These are phyloP conservation scores for Eurypyga helias DNA, from an alignment of 2,113 vertebrate genomes.

Conservation along the genomic window DNA sequence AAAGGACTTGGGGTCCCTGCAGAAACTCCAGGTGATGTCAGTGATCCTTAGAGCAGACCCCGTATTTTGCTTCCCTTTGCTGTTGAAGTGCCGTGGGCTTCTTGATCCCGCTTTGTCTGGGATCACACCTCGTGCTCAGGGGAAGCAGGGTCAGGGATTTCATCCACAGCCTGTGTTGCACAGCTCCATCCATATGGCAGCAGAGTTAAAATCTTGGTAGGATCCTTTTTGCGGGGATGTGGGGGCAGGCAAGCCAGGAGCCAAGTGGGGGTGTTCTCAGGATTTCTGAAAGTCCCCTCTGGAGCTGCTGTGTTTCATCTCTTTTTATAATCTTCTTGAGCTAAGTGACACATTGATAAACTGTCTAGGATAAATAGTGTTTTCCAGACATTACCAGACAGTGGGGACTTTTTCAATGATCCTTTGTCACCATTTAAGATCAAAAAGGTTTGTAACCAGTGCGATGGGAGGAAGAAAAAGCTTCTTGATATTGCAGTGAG, in stretches of 20 bases:
- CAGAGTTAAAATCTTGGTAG: neutral
- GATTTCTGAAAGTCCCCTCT: neutral
- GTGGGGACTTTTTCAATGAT: conserved; percentile 15
- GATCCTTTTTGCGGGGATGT: neutral
- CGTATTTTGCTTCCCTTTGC: neutral
- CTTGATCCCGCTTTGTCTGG: neutral
- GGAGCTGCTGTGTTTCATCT: neutral
- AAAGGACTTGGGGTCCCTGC: fast-evolving
- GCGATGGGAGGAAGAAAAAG: conserved; percentile 17
- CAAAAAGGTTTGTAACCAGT: conserved; percentile 37
- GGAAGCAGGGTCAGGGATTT: neutral
- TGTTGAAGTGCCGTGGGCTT: neutral
- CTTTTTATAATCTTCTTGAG: conserved; percentile 17
- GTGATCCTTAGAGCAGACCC: neutral
- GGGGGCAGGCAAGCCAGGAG: neutral
- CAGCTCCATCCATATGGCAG: neutral
- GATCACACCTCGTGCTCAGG: neutral
- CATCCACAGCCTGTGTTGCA: too few species aligned
- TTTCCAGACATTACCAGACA: neutral
- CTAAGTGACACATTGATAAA: conserved; percentile 37
- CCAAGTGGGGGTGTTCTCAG: neutral
- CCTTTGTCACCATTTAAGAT: neutral
- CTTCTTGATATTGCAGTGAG: neutral
- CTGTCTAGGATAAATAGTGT: neutral
- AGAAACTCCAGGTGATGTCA: neutral